phyloP scores from a whole-genome alignment of 2,888 invertebrate genomes.

The Drosophila cyrtoloma region DNA sequence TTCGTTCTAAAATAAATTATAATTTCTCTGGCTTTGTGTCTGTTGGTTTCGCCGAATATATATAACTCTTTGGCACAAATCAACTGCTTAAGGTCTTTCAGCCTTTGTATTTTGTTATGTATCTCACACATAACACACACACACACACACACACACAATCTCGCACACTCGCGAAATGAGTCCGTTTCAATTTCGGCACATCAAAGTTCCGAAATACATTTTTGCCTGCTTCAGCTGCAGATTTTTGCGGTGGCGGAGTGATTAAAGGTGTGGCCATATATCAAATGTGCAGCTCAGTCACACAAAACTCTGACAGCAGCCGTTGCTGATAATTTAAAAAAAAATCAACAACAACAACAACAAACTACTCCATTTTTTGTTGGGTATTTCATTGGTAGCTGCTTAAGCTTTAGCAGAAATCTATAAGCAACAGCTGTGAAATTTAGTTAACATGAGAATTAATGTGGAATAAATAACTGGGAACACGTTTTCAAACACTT shows the following conservation, averaged over 20 bases:
- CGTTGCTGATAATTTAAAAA: constrained; percentile 42
- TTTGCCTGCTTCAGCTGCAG: constrained; percentile 19
- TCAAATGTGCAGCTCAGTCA: constrained; percentile 76
- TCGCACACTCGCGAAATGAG: constrained; percentile 53
- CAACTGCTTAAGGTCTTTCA: constrained; percentile 72
- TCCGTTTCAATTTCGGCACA: constrained; percentile 75
- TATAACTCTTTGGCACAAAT: constrained; percentile 62
- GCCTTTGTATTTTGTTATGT: constrained; percentile 27
- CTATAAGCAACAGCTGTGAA: constrained; percentile 11
- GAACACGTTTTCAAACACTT: constrained; percentile 8
- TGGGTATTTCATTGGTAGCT: constrained; percentile 10
- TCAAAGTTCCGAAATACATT: constrained; percentile 55
- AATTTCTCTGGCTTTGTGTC: constrained; percentile 52
- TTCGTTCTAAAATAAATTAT: constrained; percentile 80
- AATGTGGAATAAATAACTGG: not conserved
- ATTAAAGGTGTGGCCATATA: constrained; percentile 80
- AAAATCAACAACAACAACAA: not conserved
- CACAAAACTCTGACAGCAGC: constrained; percentile 47
- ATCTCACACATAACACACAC: constrained; percentile 1
- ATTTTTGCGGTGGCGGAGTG: constrained; percentile 77
- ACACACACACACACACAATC: not conserved
- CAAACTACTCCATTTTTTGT: not conserved
- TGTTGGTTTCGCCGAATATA: constrained; percentile 71
- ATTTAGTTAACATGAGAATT: constrained; percentile 6
- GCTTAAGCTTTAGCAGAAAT: constrained; percentile 29